Percentiles rank a stretch among this genome's conserved stretches.
Conservation (phyloP, 1,140 invertebrate species). For the Steinernema khuongi region DNA sequence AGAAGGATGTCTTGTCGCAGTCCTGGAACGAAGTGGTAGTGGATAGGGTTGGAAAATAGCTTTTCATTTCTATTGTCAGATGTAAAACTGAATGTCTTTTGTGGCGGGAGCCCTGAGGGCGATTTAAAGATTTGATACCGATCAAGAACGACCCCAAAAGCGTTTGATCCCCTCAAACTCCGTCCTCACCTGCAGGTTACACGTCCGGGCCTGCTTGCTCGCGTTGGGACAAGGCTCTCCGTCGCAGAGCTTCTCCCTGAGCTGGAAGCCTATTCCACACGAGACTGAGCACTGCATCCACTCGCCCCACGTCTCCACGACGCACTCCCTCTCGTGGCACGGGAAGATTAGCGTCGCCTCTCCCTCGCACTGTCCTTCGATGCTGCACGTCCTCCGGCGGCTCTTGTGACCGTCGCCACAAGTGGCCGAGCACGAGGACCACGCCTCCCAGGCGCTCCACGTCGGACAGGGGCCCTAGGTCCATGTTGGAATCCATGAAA, state of each 20-base stretch:
- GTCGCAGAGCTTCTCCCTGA: slow-evolving; percentile 48
- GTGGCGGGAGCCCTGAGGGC: too few relatives aligned
- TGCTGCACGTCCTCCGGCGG: neutral
- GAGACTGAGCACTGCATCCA: slow-evolving; percentile 52
- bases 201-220: slow-evolving; percentile 55
- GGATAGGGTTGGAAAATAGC: neutral
- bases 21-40: slow-evolving; percentile 31
- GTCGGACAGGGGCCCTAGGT: slow-evolving; percentile 33
- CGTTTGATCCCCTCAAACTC: too few relatives aligned
- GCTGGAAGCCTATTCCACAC: slow-evolving; percentile 57
- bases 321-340: slow-evolving; percentile 32
- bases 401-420: slow-evolving; percentile 42
- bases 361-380: slow-evolving; percentile 37
- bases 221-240: slow-evolving; percentile 38
- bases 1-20: slow-evolving; percentile 25
- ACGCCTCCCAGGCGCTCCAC: slow-evolving; percentile 33
- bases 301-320: slow-evolving; percentile 42
- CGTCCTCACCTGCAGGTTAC: slow-evolving; percentile 53
- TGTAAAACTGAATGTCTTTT: too few relatives aligned
- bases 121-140: too few relatives aligned
- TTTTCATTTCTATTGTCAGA: too few relatives aligned
- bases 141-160: too few relatives aligned
- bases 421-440: slow-evolving; percentile 38
- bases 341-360: slow-evolving; percentile 27
- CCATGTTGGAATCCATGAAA: slow-evolving; percentile 10